A percentile compares a stretch with the other conserved stretches of the same genome.
Conservation (phyloP, 2,797 vertebrate genomes). For the Rhinophrynus dorsalis region DNA sequence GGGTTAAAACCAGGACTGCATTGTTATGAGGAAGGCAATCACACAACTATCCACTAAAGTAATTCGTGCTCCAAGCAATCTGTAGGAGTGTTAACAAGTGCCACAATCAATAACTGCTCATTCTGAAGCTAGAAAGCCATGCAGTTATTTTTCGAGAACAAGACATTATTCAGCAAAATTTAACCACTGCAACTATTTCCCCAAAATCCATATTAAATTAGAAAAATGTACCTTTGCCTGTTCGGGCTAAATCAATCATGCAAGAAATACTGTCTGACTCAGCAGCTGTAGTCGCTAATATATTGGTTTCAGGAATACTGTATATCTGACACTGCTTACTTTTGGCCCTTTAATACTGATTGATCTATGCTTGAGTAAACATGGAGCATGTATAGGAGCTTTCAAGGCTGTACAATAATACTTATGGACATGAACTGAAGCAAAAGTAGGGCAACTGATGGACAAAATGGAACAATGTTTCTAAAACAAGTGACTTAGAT, state of each 20-base stretch:
- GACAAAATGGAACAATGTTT: no score
- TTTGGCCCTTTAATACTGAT: neutral
- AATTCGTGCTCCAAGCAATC: slow-evolving; percentile 7
- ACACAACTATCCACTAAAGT: neutral
- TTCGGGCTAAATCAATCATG: slow-evolving; percentile 15
- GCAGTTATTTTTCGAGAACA: slow-evolving; percentile 1
- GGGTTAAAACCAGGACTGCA: no score
- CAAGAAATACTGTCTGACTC: slow-evolving; percentile 26
- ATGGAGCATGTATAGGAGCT: no score
- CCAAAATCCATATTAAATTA: slow-evolving; percentile 45
- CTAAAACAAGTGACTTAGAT: no score
- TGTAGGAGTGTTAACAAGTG: slow-evolving; percentile 19
- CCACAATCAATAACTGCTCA: slow-evolving; percentile 19
- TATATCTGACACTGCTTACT: neutral
- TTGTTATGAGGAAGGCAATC: no score
- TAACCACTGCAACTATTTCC: slow-evolving; percentile 10
- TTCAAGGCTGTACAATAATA: no score
- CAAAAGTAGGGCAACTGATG: no score
- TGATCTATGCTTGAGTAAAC: slow-evolving; percentile 8
- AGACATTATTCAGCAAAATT: slow-evolving; percentile 41
- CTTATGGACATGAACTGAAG: no score
- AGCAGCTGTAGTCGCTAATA: slow-evolving; percentile 25
- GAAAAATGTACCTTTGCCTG: slow-evolving; percentile 19
- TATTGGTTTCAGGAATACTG: neutral
- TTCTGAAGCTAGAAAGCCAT: neutral